Evolutionary conservation across 37 sponge, comb jelly and placozoan genomes (phyloP).

Genomic region (Aphrocallistes beatrix): DNA sequence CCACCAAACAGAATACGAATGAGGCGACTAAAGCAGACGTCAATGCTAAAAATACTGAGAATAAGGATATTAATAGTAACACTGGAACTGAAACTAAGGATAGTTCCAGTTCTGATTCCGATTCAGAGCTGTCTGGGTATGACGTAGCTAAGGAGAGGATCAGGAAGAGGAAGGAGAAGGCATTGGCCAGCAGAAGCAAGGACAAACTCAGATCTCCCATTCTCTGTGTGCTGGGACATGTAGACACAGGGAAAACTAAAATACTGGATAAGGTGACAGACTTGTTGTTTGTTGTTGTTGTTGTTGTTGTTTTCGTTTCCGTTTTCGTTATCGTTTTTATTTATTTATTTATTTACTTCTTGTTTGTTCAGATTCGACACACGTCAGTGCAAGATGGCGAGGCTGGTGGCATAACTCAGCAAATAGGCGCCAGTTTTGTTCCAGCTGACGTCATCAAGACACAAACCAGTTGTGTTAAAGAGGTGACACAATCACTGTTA

Average conservation of each 20-base stretch:
- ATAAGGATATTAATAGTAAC: too few species aligned
- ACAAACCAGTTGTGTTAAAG: slow-evolving; percentile 76
- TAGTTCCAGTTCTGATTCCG: not conserved
- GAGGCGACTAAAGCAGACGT: too few species aligned
- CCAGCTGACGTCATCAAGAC: slow-evolving; percentile 68
- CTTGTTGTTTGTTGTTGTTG: too few species aligned
- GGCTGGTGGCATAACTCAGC: slow-evolving; percentile 99
- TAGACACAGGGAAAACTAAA: slow-evolving; percentile 98
- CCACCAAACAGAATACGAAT: too few species aligned
- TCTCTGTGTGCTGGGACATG: slow-evolving; percentile 97
- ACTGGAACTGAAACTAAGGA: not conserved
- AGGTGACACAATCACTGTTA: slow-evolving; percentile 33
- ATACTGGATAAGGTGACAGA: slow-evolving; percentile 92
- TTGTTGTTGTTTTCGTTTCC: too few species aligned
- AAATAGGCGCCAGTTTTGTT: slow-evolving; percentile 97
- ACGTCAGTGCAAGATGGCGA: slow-evolving; percentile 95
- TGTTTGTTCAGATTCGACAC: slow-evolving; percentile 34
- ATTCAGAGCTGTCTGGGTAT: not conserved
- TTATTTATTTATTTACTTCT: not conserved
- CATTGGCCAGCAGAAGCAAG: slow-evolving; percentile 29
- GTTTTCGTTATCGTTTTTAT: not conserved
- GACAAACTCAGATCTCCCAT: slow-evolving; percentile 84
- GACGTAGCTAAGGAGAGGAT: not conserved
- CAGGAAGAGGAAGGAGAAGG: slow-evolving; percentile 31
- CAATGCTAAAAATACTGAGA: too few species aligned